Base-by-base conservation (phyloP, 2,113 vertebrate species). In the Verasper variegatus region DNA sequence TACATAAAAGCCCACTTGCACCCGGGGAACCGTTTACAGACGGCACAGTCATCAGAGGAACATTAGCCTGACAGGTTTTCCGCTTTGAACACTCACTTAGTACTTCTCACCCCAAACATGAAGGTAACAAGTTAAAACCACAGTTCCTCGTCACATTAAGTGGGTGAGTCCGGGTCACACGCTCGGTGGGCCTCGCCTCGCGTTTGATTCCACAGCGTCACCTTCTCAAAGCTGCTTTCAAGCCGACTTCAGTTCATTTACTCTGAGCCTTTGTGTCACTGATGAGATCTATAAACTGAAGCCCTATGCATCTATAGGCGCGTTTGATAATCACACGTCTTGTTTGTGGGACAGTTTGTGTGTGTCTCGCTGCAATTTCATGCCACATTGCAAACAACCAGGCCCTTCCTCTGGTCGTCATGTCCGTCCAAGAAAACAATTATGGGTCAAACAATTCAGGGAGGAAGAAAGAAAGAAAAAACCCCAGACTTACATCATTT, bases 71-170 rank as follows among this genome's bases (percentile, higher is more conserved):
- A 92, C 92, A 91, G 88, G n/a, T 6, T 81, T 88, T 81, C 23
- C 23, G 51, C 89, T 91, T 91, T 91, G 88, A 92, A 90, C 88
- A 89, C 90, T 86, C 87, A 92, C 89, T 92, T 81, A 88, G 88
- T 91, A 82, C 82, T 80, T 94, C 90, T 85, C 86, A 89, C 91
- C 90, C 83, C 40, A 9, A 78, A 81, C 78, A 77, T 78, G 80
- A 85, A 85, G 85, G 83, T 77, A 90, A 89, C 81, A 79, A 85
- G 69, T 76, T 51, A 64, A 55, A 92, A 90, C 86, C 89, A 88
- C 91, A 93, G 90, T 84, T 40, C 84, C 84, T 91, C 90, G 87
- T 88, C 89, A 87, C 80, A 80, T 82, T 55, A 71, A 68, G 76
- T 49, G 78, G 81, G 71, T 54, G 79, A 68, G 81, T 62, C 64